Evolutionary conservation across 1,140 invertebrate species (phyloP).

Genomic region (Bombus confusus): DNA sequence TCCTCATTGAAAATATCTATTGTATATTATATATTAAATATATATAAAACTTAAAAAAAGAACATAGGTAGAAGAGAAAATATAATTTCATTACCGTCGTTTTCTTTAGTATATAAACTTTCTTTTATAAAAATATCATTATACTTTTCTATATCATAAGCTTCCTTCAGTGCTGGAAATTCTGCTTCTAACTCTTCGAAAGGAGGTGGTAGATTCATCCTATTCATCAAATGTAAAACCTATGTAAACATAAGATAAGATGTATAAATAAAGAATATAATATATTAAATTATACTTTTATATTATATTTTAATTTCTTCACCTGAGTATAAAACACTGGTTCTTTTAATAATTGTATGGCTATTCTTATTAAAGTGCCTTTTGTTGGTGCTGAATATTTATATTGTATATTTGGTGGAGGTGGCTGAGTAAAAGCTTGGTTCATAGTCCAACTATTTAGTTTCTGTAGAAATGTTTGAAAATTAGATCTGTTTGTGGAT

Average conservation of each 20-base stretch:
- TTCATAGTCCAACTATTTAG: slow-evolving; percentile 87
- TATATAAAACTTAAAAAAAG: background rate
- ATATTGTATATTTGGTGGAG: slow-evolving; percentile 88
- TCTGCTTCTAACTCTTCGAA: slow-evolving; percentile 85
- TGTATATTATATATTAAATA: background rate
- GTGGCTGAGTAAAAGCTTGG: slow-evolving; percentile 87
- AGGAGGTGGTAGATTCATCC: slow-evolving; percentile 95
- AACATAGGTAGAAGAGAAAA: background rate
- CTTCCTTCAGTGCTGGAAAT: slow-evolving; percentile 76
- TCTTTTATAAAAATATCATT: slow-evolving; percentile 80
- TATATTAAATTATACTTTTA: slow-evolving; percentile 5
- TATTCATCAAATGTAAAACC: slow-evolving; percentile 97
- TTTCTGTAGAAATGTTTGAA: slow-evolving; percentile 86
- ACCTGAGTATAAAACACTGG: slow-evolving; percentile 92
- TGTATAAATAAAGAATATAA: background rate
- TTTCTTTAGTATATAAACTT: slow-evolving; percentile 71
- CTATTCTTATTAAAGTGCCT: slow-evolving; percentile 90
- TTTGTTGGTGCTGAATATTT: slow-evolving; percentile 89
- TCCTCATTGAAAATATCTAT: slow-evolving; percentile 47
- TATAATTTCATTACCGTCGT: slow-evolving; percentile 58
- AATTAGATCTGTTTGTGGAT: slow-evolving; percentile 77
- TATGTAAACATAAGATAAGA: slow-evolving; percentile 69
- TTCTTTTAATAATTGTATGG: slow-evolving; percentile 87
- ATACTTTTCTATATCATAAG: slow-evolving; percentile 78
- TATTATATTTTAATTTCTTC: slow-evolving; percentile 2